Evolutionary conservation across 2,797 vertebrate genomes (phyloP).

Genomic region (Enteromius radiatus): DNA sequence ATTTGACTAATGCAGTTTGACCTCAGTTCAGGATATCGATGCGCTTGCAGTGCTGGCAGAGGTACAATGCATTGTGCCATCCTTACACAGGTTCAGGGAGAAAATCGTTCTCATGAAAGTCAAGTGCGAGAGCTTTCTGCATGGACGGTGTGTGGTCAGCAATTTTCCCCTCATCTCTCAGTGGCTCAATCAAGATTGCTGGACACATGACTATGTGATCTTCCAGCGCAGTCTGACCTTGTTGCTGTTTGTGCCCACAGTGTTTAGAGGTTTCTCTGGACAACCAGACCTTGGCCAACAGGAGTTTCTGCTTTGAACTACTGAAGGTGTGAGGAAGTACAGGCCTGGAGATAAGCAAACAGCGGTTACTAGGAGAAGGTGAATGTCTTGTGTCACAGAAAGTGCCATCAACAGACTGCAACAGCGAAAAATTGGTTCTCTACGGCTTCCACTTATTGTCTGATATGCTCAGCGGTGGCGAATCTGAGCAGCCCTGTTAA

Average conservation of each 20-base stretch:
- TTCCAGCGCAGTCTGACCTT: conserved; percentile 53
- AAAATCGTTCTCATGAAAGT: conserved; percentile 44
- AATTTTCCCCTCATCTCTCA: conserved; percentile 24
- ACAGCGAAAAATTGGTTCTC: conserved; percentile 22
- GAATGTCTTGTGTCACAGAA: conserved; percentile 23
- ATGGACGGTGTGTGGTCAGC: conserved; percentile 20
- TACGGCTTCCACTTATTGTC: neutral
- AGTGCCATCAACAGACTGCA: conserved; percentile 12
- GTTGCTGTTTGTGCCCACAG: conserved; percentile 64
- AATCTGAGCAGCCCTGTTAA: neutral
- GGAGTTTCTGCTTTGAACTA: conserved; percentile 41
- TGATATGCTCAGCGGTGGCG: neutral
- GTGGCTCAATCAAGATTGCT: conserved; percentile 21
- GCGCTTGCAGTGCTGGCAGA: conserved; percentile 27
- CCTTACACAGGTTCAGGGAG: conserved; percentile 26
- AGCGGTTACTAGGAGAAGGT: conserved; percentile 28
- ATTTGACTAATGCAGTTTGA: conserved; percentile 33
- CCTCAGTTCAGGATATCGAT: conserved; percentile 31
- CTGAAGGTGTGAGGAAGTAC: conserved; percentile 15
- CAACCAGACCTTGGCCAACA: conserved; percentile 55
- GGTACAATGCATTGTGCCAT: conserved; percentile 18
- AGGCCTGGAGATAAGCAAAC: conserved; percentile 24
- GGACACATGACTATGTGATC: conserved; percentile 17
- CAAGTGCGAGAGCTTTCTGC: conserved; percentile 35
- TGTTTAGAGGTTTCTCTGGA: conserved; percentile 58